These are phyloP conservation scores for Ibycter americanus DNA, from an alignment of 2,797 vertebrate species.

Conservation along the genomic window DNA sequence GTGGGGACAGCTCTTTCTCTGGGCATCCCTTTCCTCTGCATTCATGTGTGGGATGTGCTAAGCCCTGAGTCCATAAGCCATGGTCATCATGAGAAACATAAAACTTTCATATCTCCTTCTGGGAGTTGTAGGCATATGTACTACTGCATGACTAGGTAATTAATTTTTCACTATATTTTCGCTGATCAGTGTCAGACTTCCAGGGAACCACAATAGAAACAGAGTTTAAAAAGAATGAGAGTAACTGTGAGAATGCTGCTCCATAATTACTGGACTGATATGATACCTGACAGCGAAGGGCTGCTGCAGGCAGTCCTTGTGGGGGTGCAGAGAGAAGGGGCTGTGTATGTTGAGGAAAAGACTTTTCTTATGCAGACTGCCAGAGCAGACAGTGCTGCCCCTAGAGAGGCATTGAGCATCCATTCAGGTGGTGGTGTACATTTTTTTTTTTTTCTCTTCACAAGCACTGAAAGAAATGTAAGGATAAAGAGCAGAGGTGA, in stretches of 20 bases:
- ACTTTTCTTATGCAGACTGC: not conserved
- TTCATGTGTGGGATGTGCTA: accelerated
- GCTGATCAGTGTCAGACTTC: not conserved
- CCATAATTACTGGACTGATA: not conserved
- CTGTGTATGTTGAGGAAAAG: not conserved
- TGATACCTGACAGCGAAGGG: not conserved
- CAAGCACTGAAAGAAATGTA: not conserved
- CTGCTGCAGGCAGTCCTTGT: not conserved
- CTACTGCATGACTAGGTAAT: not conserved
- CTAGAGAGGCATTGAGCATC: not conserved
- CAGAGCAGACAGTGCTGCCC: not conserved
- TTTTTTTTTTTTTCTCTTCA: not conserved
- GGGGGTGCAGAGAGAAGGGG: not conserved
- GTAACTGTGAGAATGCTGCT: not conserved
- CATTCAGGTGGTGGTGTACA: not conserved
- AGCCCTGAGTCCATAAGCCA: not conserved
- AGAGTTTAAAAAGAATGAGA: not conserved
- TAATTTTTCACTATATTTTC: not conserved
- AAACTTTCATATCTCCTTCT: not conserved
- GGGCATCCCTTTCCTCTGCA: not conserved
- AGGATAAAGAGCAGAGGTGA: not conserved
- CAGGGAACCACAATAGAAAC: not conserved
- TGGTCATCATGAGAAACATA: not conserved
- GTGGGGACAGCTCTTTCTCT: not conserved
- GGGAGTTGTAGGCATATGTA: not conserved